Evolutionary conservation across 92 coral and sea anemone species (phyloP).

Genomic region (Actinostola sp.): DNA sequence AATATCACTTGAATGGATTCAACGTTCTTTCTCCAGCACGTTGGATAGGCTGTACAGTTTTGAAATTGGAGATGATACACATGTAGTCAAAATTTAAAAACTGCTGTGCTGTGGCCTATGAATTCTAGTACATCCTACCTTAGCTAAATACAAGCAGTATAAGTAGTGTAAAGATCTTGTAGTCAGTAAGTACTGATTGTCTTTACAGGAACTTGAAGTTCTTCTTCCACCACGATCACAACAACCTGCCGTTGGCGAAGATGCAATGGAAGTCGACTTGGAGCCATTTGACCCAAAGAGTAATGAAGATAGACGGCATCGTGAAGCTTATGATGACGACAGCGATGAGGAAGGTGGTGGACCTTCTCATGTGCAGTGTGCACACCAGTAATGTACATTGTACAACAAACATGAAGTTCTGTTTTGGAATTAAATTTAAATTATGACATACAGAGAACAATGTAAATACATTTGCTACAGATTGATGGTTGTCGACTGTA

Average conservation of each 20-base stretch:
- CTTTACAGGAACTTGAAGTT: slow-evolving; percentile 71
- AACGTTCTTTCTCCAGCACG: no score
- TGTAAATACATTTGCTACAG: slow-evolving; percentile 1
- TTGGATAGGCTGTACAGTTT: no score
- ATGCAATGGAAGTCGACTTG: slow-evolving; percentile 83
- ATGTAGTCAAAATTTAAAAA: no score
- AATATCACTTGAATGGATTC: no score
- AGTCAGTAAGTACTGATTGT: not conserved
- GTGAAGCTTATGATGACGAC: slow-evolving; percentile 85
- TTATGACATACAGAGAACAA: slow-evolving; percentile 16
- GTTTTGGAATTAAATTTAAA: not conserved
- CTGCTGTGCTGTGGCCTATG: no score
- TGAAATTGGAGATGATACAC: no score
- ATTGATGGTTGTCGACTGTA: not conserved
- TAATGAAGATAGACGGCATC: slow-evolving; percentile 63
- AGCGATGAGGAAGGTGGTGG: slow-evolving; percentile 93
- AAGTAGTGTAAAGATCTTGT: not conserved
- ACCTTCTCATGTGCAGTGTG: slow-evolving; percentile 89
- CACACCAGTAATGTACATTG: slow-evolving; percentile 70
- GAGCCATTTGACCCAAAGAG: slow-evolving; percentile 79
- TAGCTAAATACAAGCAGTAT: no score
- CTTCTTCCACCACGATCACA: slow-evolving; percentile 83
- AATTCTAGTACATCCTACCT: no score
- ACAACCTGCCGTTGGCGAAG: slow-evolving; percentile 50
- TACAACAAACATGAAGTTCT: not conserved